A percentile compares a stretch with the other conserved stretches of the same genome.
Conservation (phyloP, 37 sponge, comb jelly and placozoan genomes). For the Halisarca cf. caerulea region DNA sequence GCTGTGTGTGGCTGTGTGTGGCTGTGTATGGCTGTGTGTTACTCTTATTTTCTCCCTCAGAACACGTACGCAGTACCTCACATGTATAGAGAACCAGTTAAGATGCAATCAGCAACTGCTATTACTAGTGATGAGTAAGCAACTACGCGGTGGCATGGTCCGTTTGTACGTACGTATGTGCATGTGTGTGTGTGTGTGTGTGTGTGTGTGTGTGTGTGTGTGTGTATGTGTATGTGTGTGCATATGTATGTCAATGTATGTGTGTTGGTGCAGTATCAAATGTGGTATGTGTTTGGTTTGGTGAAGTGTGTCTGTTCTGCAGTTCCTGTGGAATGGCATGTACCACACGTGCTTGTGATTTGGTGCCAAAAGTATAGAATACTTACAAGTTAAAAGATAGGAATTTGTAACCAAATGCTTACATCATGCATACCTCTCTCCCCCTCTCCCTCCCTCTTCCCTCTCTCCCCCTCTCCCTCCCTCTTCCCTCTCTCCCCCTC, state of each 20-base stretch:
- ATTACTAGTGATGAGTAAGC: no score
- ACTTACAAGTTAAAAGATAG: not conserved
- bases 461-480: not conserved
- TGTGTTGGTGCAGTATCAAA: not conserved
- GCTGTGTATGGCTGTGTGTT: no score
- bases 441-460: not conserved
- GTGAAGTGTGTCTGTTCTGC: constrained; percentile 13
- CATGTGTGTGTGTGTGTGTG: not conserved
- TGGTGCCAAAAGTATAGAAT: not conserved
- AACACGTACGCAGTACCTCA: constrained; percentile 4
- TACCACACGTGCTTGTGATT: not conserved
- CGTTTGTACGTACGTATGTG: not conserved
- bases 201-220: constrained; percentile 42
- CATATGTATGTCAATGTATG: constrained; percentile 34
- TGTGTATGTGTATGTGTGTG: constrained; percentile 42
- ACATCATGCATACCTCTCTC: not conserved
- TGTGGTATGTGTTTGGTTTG: not conserved
- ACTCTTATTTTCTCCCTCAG: not conserved
- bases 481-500: not conserved
- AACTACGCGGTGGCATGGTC: no score
- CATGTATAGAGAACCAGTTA: constrained; percentile 1
- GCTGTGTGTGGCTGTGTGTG: not conserved
- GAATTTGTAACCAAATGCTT: constrained; percentile 35
- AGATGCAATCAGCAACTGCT: not conserved
- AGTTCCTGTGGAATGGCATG: not conserved